Conservation (phyloP, 2,113 vertebrate species). For the Odontesthes bonariensis region DNA sequence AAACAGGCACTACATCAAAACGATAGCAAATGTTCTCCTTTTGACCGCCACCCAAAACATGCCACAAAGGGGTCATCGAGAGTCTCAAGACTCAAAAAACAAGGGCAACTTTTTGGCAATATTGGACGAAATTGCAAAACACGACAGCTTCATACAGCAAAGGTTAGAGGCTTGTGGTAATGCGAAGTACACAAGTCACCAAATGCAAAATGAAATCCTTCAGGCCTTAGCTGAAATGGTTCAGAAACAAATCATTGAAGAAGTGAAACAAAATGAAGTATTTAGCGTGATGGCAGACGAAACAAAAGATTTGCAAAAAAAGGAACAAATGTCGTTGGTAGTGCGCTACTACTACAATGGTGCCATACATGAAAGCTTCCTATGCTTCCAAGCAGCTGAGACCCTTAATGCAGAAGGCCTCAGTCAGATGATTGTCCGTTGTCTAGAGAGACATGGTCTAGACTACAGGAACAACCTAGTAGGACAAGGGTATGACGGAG, state of each 20-base stretch:
- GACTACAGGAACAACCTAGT: constrained; percentile 5
- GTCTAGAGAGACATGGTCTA: constrained; percentile 11
- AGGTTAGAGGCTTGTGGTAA: neutral
- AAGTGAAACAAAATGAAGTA: constrained; percentile 2
- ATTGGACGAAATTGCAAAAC: neutral
- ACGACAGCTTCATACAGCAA: neutral
- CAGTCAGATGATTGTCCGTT: neutral
- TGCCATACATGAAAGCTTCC: neutral
- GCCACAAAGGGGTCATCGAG: neutral
- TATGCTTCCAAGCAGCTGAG: neutral
- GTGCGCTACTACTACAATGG: neutral
- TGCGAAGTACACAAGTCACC: neutral
- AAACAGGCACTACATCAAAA: neutral
- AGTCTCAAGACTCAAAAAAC: neutral
- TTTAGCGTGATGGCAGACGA: constrained; percentile 1
- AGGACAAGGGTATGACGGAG: constrained; percentile 3
- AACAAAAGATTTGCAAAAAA: too few species aligned
- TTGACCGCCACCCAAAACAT: too few species aligned
- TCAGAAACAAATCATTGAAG: constrained; percentile 2
- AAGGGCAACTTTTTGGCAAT: neutral
- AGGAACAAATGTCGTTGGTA: neutral
- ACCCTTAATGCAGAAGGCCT: constrained; percentile 7
- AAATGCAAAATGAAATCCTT: neutral
- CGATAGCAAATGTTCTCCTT: neutral
- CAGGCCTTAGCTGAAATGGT: constrained; percentile 4